Base-by-base conservation (phyloP, 2,113 vertebrate genomes). In the Campylomormyrus numenius region DNA sequence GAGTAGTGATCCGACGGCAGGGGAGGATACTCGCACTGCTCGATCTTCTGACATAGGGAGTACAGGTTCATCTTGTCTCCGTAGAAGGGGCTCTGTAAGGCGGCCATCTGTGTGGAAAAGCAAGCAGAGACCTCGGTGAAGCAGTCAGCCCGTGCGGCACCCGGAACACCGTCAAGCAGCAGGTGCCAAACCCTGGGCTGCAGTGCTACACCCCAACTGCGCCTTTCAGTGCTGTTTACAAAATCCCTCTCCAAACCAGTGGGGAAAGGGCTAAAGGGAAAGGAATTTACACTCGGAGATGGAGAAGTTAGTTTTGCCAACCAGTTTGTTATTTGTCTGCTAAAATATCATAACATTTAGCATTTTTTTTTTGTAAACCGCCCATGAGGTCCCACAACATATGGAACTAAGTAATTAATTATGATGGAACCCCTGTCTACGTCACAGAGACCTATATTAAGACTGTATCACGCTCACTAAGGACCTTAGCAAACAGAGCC, bases 1-100 rank as follows among this genome's bases (percentile, higher is more conserved):
- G 98, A 99, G 93, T 99, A 99, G 96, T 99, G 98, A 96, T 99
- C 98, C 92, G 98, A 98, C n/a, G 98, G 98, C 89, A 99, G 97
- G 58, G 98, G 98, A 10, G 98, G 98, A 93, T 99, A 99, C 96
- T 99, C 98, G 58, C 98, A 99, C 94, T 99, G 98, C 91, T 99
- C 98, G 92, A 99, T 99, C 97, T 99, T 99, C 97, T 99, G 99
- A 95, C 98, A 99, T 92, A 99, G 96, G 0, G 98, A 99, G 94
- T 98, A 99, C 89, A 99, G 95, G 94, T 99, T 99, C 98, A 99
- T 99, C 95, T 99, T 99, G 95, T 99, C 98, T 89, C 98, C 98
- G 7, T 99, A 99, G 95, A 99, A 99, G 3, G 98, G 98, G 94
- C 98, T 99, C 96, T 99, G 98, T 85, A 99, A 93, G 2, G 98